Evolutionary conservation across 2,797 vertebrate genomes (phyloP).

Genomic region (Falco biarmicus): DNA sequence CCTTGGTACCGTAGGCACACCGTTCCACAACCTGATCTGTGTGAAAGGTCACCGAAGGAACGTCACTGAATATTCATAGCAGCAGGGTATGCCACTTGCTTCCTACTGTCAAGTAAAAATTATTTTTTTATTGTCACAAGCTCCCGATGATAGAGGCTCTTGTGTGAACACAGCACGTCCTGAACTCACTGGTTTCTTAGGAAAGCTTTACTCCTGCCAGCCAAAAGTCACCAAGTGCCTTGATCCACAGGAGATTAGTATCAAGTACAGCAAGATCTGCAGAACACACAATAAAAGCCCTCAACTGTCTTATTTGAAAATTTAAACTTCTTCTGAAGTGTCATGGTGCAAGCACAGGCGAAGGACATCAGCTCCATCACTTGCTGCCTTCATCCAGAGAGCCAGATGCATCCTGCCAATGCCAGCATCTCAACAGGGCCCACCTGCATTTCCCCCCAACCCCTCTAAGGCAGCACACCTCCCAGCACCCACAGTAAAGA

Average conservation of each 20-base stretch:
- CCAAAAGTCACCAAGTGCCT: background rate
- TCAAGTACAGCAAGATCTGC: rapidly evolving
- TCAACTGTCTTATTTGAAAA: no score
- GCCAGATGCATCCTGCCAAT: background rate
- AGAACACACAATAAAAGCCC: background rate
- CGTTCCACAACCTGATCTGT: background rate
- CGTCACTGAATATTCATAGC: background rate
- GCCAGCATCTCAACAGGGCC: background rate
- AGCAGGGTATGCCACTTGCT: background rate
- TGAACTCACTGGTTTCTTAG: background rate
- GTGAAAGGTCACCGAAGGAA: background rate
- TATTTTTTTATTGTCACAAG: background rate
- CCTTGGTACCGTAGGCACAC: background rate
- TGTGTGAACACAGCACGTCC: background rate
- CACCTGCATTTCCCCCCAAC: no score
- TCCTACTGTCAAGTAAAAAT: background rate
- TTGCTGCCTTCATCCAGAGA: background rate
- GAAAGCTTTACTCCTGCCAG: background rate
- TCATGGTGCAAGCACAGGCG: rapidly evolving
- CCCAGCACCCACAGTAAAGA: background rate
- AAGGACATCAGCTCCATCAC: background rate
- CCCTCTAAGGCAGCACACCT: no score
- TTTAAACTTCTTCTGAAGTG: background rate
- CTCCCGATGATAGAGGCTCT: background rate
- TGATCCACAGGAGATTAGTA: background rate